These are phyloP conservation scores for Erethizon dorsatum DNA, from an alignment of 2,797 vertebrate species.

Conservation along the genomic window DNA sequence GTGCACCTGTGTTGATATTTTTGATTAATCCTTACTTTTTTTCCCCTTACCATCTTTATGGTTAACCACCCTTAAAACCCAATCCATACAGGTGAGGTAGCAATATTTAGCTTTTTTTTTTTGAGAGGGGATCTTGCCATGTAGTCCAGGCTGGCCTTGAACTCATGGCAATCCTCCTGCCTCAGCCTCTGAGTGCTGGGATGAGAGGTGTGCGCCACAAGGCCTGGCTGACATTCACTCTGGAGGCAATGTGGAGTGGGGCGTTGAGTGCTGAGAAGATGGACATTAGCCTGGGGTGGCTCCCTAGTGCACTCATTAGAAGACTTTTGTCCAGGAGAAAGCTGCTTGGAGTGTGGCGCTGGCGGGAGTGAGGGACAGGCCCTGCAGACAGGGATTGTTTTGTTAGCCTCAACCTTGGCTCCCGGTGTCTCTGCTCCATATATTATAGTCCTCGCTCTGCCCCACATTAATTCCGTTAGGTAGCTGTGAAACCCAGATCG, in stretches of 20 bases:
- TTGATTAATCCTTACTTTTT: background rate
- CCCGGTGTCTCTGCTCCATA: too few species aligned
- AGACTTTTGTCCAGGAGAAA: background rate
- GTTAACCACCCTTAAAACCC: background rate
- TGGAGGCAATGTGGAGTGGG: too few species aligned
- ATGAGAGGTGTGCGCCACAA: background rate
- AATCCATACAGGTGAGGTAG: background rate
- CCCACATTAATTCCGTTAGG: background rate
- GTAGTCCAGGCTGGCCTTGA: background rate
- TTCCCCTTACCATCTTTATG: background rate
- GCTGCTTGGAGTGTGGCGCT: background rate
- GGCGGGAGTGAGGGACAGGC: background rate
- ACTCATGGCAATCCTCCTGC: background rate
- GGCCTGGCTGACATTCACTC: background rate
- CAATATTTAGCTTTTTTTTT: background rate
- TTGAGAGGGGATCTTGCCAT: too few species aligned
- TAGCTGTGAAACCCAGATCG: background rate
- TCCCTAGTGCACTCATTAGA: background rate
- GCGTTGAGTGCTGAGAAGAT: background rate
- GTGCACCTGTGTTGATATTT: background rate
- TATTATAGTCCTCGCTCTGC: too few species aligned
- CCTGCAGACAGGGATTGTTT: too few species aligned
- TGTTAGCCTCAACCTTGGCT: background rate
- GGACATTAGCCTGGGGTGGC: background rate
- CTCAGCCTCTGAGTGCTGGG: background rate